Base-by-base conservation (phyloP, 1,140 invertebrate species). In the Pollicipes pollicipes region DNA sequence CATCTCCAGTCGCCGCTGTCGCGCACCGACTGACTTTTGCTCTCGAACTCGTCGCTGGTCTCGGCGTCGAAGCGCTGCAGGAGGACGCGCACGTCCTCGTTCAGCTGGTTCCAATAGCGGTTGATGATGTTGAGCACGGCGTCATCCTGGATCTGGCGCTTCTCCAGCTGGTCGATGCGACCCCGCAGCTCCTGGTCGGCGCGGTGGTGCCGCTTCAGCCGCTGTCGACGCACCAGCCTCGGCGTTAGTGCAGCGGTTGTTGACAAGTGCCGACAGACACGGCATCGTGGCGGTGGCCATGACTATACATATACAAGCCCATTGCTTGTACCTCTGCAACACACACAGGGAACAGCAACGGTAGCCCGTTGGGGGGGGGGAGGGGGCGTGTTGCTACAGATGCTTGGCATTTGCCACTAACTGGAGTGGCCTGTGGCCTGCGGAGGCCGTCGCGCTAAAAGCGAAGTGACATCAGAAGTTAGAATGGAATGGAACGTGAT, bases 51-150 rank as follows among this genome's bases (percentile, higher is more conserved):
- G 85, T 97, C 94, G 32, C 93, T 91, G 63, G 93, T 96, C 81
- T 98, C 95, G 21, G 94, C 92, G 85, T 97, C 95, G 84, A 98
- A 97, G 76, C 95, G 83, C 79, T 97, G 94, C 72, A 98, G 81
- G 30, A 98, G 79, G 35, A 98, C 88, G 75, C 95, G 82, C 73
- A 98, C 93, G 81, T 98, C 95, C 84, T 98, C 95, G 84, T 98
- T 95, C 24, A 96, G 82, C 78, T 95, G 89, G 83, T 95, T 98
- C 95, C 95, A 98, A 80, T 98, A 97, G 73, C 95, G 84, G 83
- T 98, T 98, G 16, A 99, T 93, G 72, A 97, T 94, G 83, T 95
- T 97, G 17, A 98, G 82, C 24, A 98, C 95, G 74, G 94, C 93
- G 85, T 99, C 96, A 81, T 98, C 95, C 80, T 96, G 94, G 64